Percentiles rank a stretch among this genome's conserved stretches.
These are phyloP conservation scores for Amaurobius ferox DNA, from an alignment of 2,888 invertebrate genomes.

Conservation along the genomic window DNA sequence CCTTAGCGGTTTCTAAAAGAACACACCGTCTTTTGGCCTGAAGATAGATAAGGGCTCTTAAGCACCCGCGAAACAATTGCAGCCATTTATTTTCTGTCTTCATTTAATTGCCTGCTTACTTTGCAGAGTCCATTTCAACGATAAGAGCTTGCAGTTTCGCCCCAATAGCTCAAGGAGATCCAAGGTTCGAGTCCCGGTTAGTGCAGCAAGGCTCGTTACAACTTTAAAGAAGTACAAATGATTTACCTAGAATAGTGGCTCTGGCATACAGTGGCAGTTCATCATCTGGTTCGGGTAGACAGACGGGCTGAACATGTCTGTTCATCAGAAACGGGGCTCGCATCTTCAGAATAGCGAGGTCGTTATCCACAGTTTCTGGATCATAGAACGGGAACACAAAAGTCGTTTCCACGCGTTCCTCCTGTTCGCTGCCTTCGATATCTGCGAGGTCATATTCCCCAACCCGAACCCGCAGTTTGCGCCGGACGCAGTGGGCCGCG, in stretches of 20 bases:
- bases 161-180: no score
- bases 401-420: slow-evolving; percentile 84
- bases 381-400: slow-evolving; percentile 91
- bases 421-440: slow-evolving; percentile 86
- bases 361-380: slow-evolving; percentile 92
- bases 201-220: no score
- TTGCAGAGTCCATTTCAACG: no score
- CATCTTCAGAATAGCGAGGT: slow-evolving; percentile 89
- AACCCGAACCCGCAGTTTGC: slow-evolving; percentile 86
- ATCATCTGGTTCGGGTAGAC: slow-evolving; percentile 85
- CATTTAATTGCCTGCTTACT: no score
- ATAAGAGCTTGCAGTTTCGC: no score
- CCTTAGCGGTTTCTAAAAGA: no score
- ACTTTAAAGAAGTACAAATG: no score
- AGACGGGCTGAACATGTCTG: slow-evolving; percentile 83
- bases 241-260: slow-evolving; percentile 90
- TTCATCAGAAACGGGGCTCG: slow-evolving; percentile 78
- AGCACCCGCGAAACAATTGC: no score
- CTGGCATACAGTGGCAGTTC: slow-evolving; percentile 82
- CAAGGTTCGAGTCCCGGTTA: no score
- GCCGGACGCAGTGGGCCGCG: slow-evolving; percentile 90
- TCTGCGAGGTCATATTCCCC: slow-evolving; percentile 90
- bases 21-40: no score
- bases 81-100: no score
- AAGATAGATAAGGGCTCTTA: no score